Percentiles rank a stretch among this genome's conserved stretches.
These are phyloP conservation scores for Tribolium castaneum DNA, from an alignment of 1,140 invertebrate species.

Conservation along the genomic window DNA sequence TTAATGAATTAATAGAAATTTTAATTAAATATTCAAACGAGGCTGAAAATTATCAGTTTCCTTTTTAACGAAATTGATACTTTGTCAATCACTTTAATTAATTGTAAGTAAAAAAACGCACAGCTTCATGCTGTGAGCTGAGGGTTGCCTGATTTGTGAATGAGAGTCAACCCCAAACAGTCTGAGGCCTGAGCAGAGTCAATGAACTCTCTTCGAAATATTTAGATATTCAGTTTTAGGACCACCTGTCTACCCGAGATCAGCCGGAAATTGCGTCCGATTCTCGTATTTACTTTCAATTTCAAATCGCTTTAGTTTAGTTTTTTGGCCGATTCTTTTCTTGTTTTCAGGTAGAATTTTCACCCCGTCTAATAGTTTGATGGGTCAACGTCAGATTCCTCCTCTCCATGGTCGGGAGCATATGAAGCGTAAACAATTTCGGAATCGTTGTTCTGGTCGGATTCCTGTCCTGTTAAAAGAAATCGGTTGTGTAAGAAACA, in stretches of 20 bases:
- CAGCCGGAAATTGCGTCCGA: background rate
- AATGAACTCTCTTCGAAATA: background rate
- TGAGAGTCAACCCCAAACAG: background rate
- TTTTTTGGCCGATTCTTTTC: background rate
- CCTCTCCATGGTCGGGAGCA: background rate
- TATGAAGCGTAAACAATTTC: slow-evolving; percentile 35
- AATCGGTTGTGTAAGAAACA: slow-evolving; percentile 24
- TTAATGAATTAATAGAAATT: background rate
- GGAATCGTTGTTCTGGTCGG: slow-evolving; percentile 32
- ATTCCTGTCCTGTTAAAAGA: slow-evolving; percentile 37
- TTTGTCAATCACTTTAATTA: background rate
- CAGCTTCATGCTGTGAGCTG: too few relatives aligned
- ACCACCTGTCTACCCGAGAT: background rate
- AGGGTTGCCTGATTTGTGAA: background rate
- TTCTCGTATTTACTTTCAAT: background rate
- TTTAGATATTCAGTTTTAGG: background rate
- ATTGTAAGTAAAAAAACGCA: too few relatives aligned
- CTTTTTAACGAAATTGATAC: background rate
- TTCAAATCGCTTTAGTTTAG: background rate
- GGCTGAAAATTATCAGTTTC: background rate
- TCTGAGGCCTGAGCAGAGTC: background rate
- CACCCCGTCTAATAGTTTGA: background rate
- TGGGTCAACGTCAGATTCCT: slow-evolving; percentile 27
- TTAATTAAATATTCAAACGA: background rate
- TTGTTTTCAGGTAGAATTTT: background rate